Conservation (phyloP, 1,140 invertebrate genomes). For the Pinna nobilis region DNA sequence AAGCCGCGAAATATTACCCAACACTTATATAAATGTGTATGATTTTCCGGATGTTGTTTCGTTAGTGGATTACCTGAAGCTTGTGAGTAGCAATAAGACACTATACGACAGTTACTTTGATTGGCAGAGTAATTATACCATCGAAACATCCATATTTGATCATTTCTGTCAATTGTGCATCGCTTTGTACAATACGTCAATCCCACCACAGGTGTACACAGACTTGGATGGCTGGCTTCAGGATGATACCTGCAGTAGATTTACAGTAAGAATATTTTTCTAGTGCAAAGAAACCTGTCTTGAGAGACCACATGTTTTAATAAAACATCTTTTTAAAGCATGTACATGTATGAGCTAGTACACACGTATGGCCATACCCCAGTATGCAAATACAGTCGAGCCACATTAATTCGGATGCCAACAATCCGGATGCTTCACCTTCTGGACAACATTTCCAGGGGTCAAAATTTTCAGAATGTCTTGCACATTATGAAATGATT, state of each 20-base stretch:
- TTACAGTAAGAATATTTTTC: constrained; percentile 7
- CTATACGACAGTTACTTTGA: constrained; percentile 71
- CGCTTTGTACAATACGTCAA: constrained; percentile 48
- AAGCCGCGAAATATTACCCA: constrained; percentile 73
- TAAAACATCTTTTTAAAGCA: too few relatives aligned
- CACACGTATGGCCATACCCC: too few relatives aligned
- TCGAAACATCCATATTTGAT: constrained; percentile 48
- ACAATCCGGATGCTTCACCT: too few relatives aligned
- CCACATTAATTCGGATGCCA: too few relatives aligned
- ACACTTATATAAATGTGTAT: constrained; percentile 94
- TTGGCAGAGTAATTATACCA: constrained; percentile 58
- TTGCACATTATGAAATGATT: too few relatives aligned
- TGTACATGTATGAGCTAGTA: too few relatives aligned
- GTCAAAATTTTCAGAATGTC: too few relatives aligned
- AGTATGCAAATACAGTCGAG: too few relatives aligned
- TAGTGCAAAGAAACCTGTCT: too few relatives aligned
- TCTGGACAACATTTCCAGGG: too few relatives aligned
- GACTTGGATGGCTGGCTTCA: constrained; percentile 60
- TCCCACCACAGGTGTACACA: constrained; percentile 55
- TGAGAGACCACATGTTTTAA: too few relatives aligned
- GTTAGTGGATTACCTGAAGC: constrained; percentile 89
- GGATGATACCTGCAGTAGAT: constrained; percentile 45
- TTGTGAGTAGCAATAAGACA: constrained; percentile 63
- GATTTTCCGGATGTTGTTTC: constrained; percentile 91
- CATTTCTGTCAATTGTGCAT: constrained; percentile 50